Percentiles rank a stretch among this genome's conserved stretches.
These are phyloP conservation scores for Cotesia chilonis DNA, from an alignment of 1,140 invertebrate genomes.

Conservation along the genomic window DNA sequence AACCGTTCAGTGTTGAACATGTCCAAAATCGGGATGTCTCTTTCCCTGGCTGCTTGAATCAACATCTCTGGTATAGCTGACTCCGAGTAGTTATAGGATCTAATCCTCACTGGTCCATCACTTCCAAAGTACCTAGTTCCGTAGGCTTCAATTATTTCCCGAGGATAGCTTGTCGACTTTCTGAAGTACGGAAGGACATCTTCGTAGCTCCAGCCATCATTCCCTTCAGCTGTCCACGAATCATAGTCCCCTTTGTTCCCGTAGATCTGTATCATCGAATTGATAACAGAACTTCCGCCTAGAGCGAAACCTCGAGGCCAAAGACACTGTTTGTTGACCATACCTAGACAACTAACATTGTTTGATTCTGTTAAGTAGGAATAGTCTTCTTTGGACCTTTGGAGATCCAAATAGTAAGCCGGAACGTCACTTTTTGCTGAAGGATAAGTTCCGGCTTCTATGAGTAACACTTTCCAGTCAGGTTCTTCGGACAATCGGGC, in stretches of 20 bases:
- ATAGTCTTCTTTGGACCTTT: slow-evolving; percentile 72
- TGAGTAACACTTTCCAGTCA: slow-evolving; percentile 67
- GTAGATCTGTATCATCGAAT: slow-evolving; percentile 83
- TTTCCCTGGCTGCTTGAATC: slow-evolving; percentile 54
- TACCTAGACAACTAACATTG: slow-evolving; percentile 65
- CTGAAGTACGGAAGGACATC: slow-evolving; percentile 69
- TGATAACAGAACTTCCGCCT: slow-evolving; percentile 81
- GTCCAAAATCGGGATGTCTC: slow-evolving; percentile 59
- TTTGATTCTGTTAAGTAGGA: slow-evolving; percentile 72
- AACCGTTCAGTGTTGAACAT: slow-evolving; percentile 57
- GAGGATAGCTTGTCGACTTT: slow-evolving; percentile 60
- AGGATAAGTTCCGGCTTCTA: slow-evolving; percentile 70
- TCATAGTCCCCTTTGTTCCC: slow-evolving; percentile 76
- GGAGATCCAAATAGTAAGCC: slow-evolving; percentile 61
- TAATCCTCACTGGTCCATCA: slow-evolving; percentile 56
- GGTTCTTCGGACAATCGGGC: slow-evolving; percentile 66
- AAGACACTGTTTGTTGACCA: slow-evolving; percentile 67
- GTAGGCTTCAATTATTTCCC: slow-evolving; percentile 44
- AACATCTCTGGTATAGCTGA: slow-evolving; percentile 56
- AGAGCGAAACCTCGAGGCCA: slow-evolving; percentile 75
- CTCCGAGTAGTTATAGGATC: slow-evolving; percentile 64
- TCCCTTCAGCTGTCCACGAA: slow-evolving; percentile 70
- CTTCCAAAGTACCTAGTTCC: slow-evolving; percentile 50
- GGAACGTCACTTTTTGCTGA: slow-evolving; percentile 64
- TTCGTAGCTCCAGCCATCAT: slow-evolving; percentile 68